phyloP scores from a whole-genome alignment of 2,888 invertebrate species.

The Tromatobia lineatoria region DNA sequence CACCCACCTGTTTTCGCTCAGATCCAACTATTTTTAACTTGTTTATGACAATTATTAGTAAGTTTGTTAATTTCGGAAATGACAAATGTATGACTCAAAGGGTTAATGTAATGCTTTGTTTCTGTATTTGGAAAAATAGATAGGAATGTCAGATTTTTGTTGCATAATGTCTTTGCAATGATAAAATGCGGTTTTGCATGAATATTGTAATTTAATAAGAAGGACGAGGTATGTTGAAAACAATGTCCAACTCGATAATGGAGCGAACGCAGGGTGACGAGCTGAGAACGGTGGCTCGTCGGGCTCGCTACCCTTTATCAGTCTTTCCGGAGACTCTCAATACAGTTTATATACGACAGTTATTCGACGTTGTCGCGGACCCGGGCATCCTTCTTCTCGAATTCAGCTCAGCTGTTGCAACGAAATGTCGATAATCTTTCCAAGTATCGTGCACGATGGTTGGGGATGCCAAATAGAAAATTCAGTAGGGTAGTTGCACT shows the following conservation, averaged over 20 bases:
- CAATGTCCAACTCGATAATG: not conserved
- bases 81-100: too few species aligned
- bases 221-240: not conserved
- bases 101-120: slow-evolving; percentile 16
- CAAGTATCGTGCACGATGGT: not conserved
- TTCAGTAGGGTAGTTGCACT: not conserved
- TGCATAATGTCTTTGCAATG: not conserved
- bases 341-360: slow-evolving; percentile 50
- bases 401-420: not conserved
- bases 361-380: slow-evolving; percentile 36
- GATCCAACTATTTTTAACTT: too few species aligned
- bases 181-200: not conserved
- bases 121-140: too few species aligned
- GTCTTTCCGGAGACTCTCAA: slow-evolving; percentile 35
- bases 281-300: slow-evolving; percentile 9
- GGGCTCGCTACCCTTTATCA: slow-evolving; percentile 34
- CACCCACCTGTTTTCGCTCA: too few species aligned
- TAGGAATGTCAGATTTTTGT: not conserved
- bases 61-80: too few species aligned
- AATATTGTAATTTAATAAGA: not conserved
- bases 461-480: not conserved
- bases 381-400: not conserved
- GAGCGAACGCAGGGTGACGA: slow-evolving; percentile 10
- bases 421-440: slow-evolving; percentile 11
- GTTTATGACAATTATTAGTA: too few species aligned